Conservation (phyloP, 2,113 vertebrate species). For the Actinemys pallida region DNA sequence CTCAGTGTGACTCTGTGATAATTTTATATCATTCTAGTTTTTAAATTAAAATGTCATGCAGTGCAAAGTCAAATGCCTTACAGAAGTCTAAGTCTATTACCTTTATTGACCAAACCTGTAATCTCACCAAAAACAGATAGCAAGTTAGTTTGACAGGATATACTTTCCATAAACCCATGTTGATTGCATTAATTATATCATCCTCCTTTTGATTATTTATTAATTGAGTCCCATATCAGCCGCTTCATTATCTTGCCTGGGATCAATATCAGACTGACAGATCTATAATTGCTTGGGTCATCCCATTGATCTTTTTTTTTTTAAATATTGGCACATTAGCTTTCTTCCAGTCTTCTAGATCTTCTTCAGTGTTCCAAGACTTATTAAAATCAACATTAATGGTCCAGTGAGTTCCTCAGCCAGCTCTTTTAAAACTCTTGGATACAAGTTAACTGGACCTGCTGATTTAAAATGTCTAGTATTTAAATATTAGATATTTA, state of each 20-base stretch:
- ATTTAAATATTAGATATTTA: no score
- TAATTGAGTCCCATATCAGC: not conserved
- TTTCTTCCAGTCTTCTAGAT: no score
- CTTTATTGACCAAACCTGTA: not conserved
- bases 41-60: not conserved
- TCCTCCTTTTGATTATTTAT: not conserved
- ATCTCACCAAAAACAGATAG: not conserved
- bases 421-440: no score
- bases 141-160: not conserved
- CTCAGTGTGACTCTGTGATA: not conserved
- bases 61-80: not conserved
- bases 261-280: no score
- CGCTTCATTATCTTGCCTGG: no score
- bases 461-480: fast-evolving
- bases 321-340: no score
- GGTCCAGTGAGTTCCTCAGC: no score
- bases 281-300: no score
- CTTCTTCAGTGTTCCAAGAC: no score
- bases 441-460: no score
- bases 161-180: not conserved
- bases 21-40: not conserved
- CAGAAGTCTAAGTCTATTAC: not conserved
- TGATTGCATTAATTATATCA: not conserved
- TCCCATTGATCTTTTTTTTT: no score
- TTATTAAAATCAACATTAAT: no score